Evolutionary conservation across 2,113 vertebrate species (phyloP).

Genomic region (Solea senegalensis): DNA sequence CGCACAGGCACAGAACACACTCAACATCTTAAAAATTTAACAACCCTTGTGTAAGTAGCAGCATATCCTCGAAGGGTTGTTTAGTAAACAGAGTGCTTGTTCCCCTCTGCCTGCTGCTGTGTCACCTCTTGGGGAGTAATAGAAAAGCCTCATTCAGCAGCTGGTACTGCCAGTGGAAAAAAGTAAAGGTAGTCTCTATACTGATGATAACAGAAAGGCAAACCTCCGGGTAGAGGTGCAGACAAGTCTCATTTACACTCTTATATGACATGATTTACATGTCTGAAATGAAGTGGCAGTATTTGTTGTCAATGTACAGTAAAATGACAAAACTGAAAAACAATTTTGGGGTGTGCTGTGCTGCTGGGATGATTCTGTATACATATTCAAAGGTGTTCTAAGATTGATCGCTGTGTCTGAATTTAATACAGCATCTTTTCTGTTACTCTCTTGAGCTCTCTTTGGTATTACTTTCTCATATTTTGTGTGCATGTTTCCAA

Average conservation of each 20-base stretch:
- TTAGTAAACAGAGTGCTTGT: slow-evolving; percentile 50
- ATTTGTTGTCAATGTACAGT: not conserved
- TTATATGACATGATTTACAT: slow-evolving; percentile 4
- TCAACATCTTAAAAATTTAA: slow-evolving; percentile 35
- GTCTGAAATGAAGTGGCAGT: not conserved
- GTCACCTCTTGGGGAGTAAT: slow-evolving; percentile 39
- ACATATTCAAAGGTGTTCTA: too few species aligned
- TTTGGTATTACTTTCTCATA: too few species aligned
- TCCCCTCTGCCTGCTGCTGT: slow-evolving; percentile 45
- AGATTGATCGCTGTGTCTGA: too few species aligned
- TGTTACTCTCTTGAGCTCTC: not conserved
- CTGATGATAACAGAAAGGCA: slow-evolving; percentile 36
- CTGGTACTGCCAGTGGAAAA: slow-evolving; percentile 38
- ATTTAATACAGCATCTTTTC: not conserved
- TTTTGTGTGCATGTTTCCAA: not conserved
- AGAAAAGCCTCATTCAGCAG: slow-evolving; percentile 48
- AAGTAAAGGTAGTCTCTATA: slow-evolving; percentile 26
- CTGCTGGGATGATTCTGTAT: too few species aligned
- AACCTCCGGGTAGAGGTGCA: slow-evolving; percentile 14
- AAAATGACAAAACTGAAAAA: not conserved
- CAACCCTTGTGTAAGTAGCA: slow-evolving; percentile 29
- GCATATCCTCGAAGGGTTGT: slow-evolving; percentile 33
- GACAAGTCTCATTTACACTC: slow-evolving; percentile 37
- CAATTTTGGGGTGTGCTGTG: too few species aligned
- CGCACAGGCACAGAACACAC: slow-evolving; percentile 20